These are phyloP conservation scores for Keiferia lycopersicella DNA, from an alignment of 2,888 invertebrate species.

Conservation along the genomic window DNA sequence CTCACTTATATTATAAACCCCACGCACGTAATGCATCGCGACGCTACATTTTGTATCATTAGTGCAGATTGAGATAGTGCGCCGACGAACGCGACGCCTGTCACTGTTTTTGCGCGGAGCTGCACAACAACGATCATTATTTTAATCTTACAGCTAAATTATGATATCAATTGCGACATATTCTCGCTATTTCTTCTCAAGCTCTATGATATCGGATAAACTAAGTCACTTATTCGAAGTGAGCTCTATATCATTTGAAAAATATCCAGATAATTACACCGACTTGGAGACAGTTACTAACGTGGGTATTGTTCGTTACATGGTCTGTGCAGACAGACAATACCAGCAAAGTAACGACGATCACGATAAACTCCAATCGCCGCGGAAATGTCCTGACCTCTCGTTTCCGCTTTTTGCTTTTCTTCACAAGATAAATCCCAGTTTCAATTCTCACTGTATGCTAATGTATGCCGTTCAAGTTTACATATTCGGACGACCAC, in stretches of 20 bases:
- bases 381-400: background rate
- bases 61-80: conserved; percentile 29
- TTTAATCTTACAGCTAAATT: conserved; percentile 17
- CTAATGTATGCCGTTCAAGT: conserved; percentile 11
- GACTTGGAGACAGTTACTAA: background rate
- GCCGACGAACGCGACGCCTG: conserved; percentile 12
- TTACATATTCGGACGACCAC: conserved; percentile 28
- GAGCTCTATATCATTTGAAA: background rate
- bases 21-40: conserved; percentile 37
- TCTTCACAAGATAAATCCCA: conserved; percentile 1
- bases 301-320: conserved; percentile 1
- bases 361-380: background rate
- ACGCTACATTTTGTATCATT: conserved; percentile 34
- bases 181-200: background rate
- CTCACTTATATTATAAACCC: conserved; percentile 35
- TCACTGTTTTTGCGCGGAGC: conserved; percentile 31
- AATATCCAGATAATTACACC: background rate
- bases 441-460: conserved; percentile 21
- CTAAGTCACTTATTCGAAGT: background rate
- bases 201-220: no score
- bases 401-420: background rate
- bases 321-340: background rate
- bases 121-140: conserved; percentile 21
- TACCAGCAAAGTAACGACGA: background rate
- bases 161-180: background rate